phyloP scores from a whole-genome alignment of 2,888 invertebrate species.

The Stenichneumon culpator region DNA sequence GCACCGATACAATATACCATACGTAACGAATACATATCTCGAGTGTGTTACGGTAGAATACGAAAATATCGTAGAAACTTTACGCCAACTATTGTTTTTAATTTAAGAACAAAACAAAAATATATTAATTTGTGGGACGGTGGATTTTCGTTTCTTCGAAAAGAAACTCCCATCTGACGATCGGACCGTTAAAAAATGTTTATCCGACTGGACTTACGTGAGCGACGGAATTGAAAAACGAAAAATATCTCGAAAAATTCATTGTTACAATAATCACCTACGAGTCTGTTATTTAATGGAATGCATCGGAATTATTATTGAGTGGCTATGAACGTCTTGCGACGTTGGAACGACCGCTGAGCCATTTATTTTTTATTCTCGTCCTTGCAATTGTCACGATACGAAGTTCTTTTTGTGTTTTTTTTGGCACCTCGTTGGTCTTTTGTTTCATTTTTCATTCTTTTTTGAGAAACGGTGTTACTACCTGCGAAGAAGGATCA shows the following conservation, averaged over 20 bases:
- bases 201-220: constrained; percentile 26
- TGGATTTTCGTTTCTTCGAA: constrained; percentile 35
- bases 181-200: constrained; percentile 15
- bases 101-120: constrained; percentile 8
- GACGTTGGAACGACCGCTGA: constrained; percentile 57
- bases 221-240: constrained; percentile 28
- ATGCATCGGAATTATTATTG: constrained; percentile 66
- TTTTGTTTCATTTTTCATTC: constrained; percentile 48
- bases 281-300: constrained; percentile 60
- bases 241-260: constrained; percentile 30
- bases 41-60: constrained; percentile 43
- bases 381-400: constrained; percentile 56
- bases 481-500: constrained; percentile 56
- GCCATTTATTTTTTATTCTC: constrained; percentile 42
- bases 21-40: constrained; percentile 44
- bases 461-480: constrained; percentile 60
- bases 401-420: constrained; percentile 57
- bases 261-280: constrained; percentile 51
- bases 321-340: constrained; percentile 58
- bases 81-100: constrained; percentile 40
- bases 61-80: constrained; percentile 59
- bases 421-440: constrained; percentile 73
- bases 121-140: constrained; percentile 23
- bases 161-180: constrained; percentile 34
- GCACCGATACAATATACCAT: constrained; percentile 42